Evolutionary conservation across 2,888 invertebrate species (phyloP).

Genomic region (Lissocephala sabroskyi): DNA sequence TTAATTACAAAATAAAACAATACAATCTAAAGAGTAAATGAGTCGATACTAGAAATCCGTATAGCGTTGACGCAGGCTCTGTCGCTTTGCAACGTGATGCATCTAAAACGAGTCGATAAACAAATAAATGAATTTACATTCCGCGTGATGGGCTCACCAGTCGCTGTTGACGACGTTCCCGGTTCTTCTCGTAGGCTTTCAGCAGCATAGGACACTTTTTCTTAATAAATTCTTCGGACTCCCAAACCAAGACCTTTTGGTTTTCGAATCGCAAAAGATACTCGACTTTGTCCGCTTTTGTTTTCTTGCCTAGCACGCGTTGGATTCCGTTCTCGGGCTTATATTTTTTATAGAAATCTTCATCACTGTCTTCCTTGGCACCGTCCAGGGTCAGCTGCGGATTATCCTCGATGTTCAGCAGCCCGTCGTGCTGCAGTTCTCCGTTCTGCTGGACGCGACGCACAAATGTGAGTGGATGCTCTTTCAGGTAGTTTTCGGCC

Average conservation of each 20-base stretch:
- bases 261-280: slow-evolving; percentile 60
- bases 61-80: slow-evolving; percentile 63
- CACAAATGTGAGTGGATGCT: slow-evolving; percentile 62
- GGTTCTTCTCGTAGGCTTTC: slow-evolving; percentile 55
- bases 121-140: not conserved
- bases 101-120: slow-evolving; percentile 38
- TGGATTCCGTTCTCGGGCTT: slow-evolving; percentile 64
- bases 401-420: slow-evolving; percentile 41
- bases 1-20: too few relatives aligned
- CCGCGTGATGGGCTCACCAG: slow-evolving; percentile 42
- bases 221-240: slow-evolving; percentile 54
- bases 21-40: too few relatives aligned
- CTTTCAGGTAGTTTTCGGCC: slow-evolving; percentile 56
- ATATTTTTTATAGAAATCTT: slow-evolving; percentile 46
- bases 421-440: slow-evolving; percentile 34
- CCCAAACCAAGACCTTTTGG: slow-evolving; percentile 58
- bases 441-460: slow-evolving; percentile 45
- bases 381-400: slow-evolving; percentile 25
- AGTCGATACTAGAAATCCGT: slow-evolving; percentile 55
- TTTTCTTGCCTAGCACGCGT: slow-evolving; percentile 59
- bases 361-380: slow-evolving; percentile 29
- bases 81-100: slow-evolving; percentile 64
- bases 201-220: slow-evolving; percentile 59
- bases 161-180: slow-evolving; percentile 57
- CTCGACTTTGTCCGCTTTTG: slow-evolving; percentile 62